Evolutionary conservation across 2,888 invertebrate genomes (phyloP).

Genomic region (Notodonta dromedarius): DNA sequence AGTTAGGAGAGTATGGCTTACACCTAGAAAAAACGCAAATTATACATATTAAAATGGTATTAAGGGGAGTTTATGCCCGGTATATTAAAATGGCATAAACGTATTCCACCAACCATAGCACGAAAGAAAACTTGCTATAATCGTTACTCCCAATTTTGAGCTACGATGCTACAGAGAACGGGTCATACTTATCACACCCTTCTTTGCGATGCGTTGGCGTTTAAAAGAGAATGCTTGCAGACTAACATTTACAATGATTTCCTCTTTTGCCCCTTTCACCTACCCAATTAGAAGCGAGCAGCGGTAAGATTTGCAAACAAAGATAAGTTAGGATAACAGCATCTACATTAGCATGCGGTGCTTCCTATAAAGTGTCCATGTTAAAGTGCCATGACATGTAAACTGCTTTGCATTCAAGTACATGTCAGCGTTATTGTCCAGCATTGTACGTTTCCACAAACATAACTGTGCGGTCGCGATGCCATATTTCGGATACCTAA

Average conservation of each 20-base stretch:
- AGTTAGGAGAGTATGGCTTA: background rate
- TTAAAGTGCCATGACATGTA: slow-evolving; percentile 73
- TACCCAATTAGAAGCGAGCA: slow-evolving; percentile 20
- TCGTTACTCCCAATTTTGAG: no score
- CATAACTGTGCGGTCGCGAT: slow-evolving; percentile 19
- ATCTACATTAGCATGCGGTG: slow-evolving; percentile 55
- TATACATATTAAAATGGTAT: no score
- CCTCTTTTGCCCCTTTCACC: background rate
- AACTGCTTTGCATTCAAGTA: slow-evolving; percentile 78
- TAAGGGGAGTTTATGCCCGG: no score
- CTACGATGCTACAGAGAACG: no score
- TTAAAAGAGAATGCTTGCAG: background rate
- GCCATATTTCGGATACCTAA: slow-evolving; percentile 18
- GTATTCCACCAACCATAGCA: no score
- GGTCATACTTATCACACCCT: no score
- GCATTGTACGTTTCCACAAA: slow-evolving; percentile 58
- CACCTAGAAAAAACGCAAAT: no score
- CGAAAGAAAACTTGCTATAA: no score
- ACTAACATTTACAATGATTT: background rate
- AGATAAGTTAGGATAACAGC: slow-evolving; percentile 35
- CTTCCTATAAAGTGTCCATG: slow-evolving; percentile 71
- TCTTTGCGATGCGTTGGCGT: no score
- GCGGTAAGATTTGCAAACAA: slow-evolving; percentile 27
- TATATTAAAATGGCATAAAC: no score
- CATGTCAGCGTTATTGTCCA: slow-evolving; percentile 77